Percentiles rank a stretch among this genome's conserved stretches.
Conservation (phyloP, 37 sponge, comb jelly and placozoan species). For the Ianthella basta region DNA sequence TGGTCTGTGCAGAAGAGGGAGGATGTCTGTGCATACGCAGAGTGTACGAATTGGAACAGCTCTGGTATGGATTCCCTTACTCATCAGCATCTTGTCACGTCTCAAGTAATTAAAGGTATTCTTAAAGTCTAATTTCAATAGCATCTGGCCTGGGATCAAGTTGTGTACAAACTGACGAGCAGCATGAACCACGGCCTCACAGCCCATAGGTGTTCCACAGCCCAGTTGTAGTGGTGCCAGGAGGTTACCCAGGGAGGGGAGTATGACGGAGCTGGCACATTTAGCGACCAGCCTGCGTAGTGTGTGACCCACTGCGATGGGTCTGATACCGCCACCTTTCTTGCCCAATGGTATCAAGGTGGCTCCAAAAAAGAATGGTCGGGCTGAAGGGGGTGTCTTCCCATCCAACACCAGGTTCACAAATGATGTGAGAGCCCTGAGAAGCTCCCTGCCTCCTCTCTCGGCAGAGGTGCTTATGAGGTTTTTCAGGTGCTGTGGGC, state of each 20-base stretch:
- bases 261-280: neutral
- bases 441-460: constrained; percentile 4
- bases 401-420: constrained; percentile 38
- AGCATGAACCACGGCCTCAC: constrained; percentile 48
- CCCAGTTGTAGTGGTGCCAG: neutral
- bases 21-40: neutral
- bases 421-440: constrained; percentile 25
- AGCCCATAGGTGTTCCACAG: constrained; percentile 13
- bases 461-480: neutral
- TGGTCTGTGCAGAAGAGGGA: constrained; percentile 22
- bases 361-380: constrained; percentile 51
- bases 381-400: constrained; percentile 30
- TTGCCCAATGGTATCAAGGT: constrained; percentile 33
- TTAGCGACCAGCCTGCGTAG: constrained; percentile 46
- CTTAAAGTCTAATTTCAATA: constrained; percentile 31
- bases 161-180: constrained; percentile 26
- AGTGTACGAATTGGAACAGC: neutral
- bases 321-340: constrained; percentile 43
- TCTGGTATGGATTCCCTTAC: constrained; percentile 24
- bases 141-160: neutral
- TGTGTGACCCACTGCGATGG: constrained; percentile 50
- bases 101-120: constrained; percentile 40
- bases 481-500: constrained; percentile 54
- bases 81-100: constrained; percentile 30
- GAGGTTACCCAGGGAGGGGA: neutral